Evolutionary conservation across 2,888 invertebrate genomes (phyloP).

Genomic region (Panzeria rudis): DNA sequence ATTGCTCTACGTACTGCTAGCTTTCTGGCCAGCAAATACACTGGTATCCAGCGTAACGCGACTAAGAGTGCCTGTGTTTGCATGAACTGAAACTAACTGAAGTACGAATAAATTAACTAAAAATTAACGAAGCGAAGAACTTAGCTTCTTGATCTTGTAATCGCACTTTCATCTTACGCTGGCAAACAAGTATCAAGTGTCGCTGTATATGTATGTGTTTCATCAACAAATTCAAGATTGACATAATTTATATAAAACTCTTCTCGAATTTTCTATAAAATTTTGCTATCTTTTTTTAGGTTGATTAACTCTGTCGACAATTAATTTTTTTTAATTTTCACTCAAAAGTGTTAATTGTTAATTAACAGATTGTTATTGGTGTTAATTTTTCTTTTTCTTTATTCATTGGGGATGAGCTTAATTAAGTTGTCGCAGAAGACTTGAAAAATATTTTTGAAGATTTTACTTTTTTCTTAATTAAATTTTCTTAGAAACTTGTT

Average conservation of each 20-base stretch:
- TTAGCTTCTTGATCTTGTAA: too few species aligned
- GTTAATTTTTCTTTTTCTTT: conserved; percentile 1
- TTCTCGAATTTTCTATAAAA: background rate
- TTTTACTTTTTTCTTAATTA: background rate
- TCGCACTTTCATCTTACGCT: background rate
- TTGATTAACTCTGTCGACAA: background rate
- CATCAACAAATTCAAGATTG: background rate
- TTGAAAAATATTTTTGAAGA: background rate
- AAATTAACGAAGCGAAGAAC: too few species aligned
- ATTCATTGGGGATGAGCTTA: background rate
- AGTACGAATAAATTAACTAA: too few species aligned
- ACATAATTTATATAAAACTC: background rate
- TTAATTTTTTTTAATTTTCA: conserved; percentile 33
- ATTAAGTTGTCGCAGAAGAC: conserved; percentile 1
- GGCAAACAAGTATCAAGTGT: background rate
- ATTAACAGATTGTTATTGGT: conserved; percentile 16
- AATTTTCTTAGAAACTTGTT: background rate
- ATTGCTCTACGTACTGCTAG: too few species aligned
- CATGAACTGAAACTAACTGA: too few species aligned
- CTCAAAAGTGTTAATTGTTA: conserved; percentile 30
- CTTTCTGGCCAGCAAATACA: too few species aligned
- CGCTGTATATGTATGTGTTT: background rate
- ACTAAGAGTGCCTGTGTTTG: too few species aligned
- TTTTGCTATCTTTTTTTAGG: background rate
- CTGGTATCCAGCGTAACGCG: too few species aligned